Conservation (phyloP, 2,888 invertebrate genomes). For the Resseliella maxima region DNA sequence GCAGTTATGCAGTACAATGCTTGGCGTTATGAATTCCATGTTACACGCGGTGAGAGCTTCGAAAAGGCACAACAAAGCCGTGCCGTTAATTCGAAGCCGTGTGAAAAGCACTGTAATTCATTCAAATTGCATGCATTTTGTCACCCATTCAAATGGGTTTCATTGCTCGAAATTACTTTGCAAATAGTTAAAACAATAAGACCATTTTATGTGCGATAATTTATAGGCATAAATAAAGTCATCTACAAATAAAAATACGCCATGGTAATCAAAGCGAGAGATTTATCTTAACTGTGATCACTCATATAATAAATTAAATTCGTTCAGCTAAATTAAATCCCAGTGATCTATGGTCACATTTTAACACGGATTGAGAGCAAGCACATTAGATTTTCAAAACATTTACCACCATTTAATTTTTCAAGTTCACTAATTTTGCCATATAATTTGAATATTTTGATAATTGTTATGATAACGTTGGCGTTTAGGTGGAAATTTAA, state of each 20-base stretch:
- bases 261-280: background rate
- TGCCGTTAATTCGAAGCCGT: background rate
- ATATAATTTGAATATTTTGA: background rate
- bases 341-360: background rate
- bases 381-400: background rate
- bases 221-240: background rate
- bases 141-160: slow-evolving; percentile 28
- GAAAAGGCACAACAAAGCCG: too few species aligned
- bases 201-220: slow-evolving; percentile 3
- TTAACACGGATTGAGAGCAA: background rate
- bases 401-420: background rate
- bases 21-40: too few species aligned
- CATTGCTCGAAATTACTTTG: background rate
- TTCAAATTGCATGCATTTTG: background rate
- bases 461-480: background rate
- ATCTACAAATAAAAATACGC: background rate
- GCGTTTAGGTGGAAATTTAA: slow-evolving; percentile 65
- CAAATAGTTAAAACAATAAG: background rate
- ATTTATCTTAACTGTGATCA: slow-evolving; percentile 4
- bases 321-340: slow-evolving; percentile 29
- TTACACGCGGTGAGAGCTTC: too few species aligned
- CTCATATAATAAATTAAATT: background rate
- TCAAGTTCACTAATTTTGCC: background rate
- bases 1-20: slow-evolving; percentile 97
- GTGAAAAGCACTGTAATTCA: background rate